Conservation (phyloP, 2,797 vertebrate genomes). For the Myiothlypis coronata region DNA sequence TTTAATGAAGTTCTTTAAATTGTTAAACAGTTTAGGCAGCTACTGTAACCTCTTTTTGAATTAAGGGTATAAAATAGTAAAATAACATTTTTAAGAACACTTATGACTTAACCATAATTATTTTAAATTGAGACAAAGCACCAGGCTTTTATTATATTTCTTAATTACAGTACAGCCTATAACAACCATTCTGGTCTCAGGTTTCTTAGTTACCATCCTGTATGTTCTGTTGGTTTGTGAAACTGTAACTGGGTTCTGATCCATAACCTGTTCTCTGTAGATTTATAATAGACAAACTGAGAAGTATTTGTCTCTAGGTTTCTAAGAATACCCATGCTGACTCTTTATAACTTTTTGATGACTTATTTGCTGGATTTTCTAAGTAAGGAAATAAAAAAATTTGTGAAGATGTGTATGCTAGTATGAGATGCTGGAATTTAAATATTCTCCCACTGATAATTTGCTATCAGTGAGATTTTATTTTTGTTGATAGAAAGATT, state of each 20-base stretch:
- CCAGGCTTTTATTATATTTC: constrained; percentile 13
- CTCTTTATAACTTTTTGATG: not conserved
- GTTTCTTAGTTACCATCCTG: not conserved
- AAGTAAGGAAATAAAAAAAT: not conserved
- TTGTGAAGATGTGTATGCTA: not conserved
- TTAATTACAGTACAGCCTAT: not conserved
- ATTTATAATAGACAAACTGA: not conserved
- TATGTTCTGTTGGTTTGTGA: not conserved
- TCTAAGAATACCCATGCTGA: not conserved
- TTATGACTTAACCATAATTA: not conserved
- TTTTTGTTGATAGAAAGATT: not conserved
- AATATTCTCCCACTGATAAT: not conserved
- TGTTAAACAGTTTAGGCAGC: not conserved
- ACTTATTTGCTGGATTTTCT: not conserved
- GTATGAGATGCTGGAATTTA: not conserved
- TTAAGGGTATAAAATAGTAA: not conserved
- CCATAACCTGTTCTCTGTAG: not conserved
- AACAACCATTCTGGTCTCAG: not conserved
- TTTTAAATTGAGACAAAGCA: constrained; percentile 1
- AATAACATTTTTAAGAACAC: not conserved
- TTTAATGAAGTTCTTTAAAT: not conserved
- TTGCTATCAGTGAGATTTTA: not conserved
- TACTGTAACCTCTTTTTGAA: not conserved
- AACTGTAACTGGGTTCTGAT: not conserved
- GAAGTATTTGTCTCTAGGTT: not conserved